phyloP scores from a whole-genome alignment of 2,113 vertebrate genomes.

The Trogon melanurus region DNA sequence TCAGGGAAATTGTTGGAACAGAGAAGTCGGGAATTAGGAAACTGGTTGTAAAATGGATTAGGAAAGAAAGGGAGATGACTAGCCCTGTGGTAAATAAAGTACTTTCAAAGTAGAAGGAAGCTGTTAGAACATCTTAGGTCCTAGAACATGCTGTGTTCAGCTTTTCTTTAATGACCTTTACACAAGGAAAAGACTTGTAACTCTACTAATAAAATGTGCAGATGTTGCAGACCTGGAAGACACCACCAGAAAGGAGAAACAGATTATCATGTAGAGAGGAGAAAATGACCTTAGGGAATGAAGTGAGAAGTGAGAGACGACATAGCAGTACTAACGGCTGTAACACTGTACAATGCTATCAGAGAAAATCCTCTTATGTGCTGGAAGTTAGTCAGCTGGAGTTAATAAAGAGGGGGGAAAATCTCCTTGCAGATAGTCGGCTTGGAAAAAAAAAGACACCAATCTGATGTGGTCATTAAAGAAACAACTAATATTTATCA shows the following conservation, averaged over 20 bases:
- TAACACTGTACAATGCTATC: not conserved
- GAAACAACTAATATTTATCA: not conserved
- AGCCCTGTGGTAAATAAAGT: not conserved
- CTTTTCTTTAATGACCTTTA: not conserved
- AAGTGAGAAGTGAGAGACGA: not conserved
- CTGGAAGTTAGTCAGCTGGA: not conserved
- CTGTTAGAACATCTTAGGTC: not conserved
- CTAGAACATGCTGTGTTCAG: not conserved
- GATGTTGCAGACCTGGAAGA: not conserved
- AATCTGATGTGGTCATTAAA: not conserved
- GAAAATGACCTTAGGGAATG: not conserved
- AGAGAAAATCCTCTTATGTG: not conserved
- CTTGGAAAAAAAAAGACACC: not conserved
- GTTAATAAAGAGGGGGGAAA: not conserved
- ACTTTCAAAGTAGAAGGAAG: not conserved
- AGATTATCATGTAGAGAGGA: not conserved
- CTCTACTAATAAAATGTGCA: rapidly evolving
- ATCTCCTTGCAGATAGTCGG: not conserved
- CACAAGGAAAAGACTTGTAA: not conserved
- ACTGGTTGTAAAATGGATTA: rapidly evolving
- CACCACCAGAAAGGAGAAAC: not conserved
- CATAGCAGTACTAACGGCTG: not conserved
- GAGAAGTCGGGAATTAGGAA: not conserved
- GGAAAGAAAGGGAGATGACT: not conserved
- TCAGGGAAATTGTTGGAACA: not conserved